Conservation (phyloP, 2,797 vertebrate genomes). For the Apodemus agrarius region DNA sequence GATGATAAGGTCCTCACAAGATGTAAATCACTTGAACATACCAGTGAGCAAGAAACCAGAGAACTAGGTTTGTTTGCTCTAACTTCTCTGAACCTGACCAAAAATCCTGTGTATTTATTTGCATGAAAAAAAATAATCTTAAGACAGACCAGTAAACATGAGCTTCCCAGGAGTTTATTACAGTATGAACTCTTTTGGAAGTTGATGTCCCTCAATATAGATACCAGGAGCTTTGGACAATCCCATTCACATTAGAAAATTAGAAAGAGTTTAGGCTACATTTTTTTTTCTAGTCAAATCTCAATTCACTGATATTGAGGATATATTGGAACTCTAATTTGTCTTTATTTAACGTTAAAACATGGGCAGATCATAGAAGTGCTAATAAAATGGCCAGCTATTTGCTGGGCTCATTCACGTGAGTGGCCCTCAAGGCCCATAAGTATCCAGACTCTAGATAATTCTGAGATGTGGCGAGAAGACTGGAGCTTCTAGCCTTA, state of each 20-base stretch:
- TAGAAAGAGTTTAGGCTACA: background rate
- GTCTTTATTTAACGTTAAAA: background rate
- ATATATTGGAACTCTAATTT: background rate
- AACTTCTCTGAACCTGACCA: background rate
- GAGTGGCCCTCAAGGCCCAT: background rate
- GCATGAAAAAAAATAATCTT: background rate
- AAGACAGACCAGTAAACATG: background rate
- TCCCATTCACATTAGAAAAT: slow-evolving; percentile 57
- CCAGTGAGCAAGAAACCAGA: background rate
- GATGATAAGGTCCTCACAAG: background rate
- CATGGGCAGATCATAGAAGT: background rate
- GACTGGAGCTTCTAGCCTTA: background rate
- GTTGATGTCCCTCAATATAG: background rate
- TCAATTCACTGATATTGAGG: slow-evolving; percentile 40
- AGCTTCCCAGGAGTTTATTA: background rate
- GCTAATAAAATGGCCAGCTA: background rate
- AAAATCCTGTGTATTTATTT: background rate
- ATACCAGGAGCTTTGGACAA: background rate
- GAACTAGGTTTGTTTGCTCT: background rate
- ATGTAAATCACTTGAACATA: slow-evolving; percentile 16
- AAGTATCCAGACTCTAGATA: background rate
- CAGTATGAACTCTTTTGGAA: background rate
- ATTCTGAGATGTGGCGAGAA: no score
- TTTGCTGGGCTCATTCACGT: background rate
- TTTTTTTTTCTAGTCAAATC: slow-evolving; percentile 5